Evolutionary conservation across 2,888 invertebrate genomes (phyloP), one percentile per base, ranked within the genome.

Genomic region (Abrostola triplasia): DNA sequence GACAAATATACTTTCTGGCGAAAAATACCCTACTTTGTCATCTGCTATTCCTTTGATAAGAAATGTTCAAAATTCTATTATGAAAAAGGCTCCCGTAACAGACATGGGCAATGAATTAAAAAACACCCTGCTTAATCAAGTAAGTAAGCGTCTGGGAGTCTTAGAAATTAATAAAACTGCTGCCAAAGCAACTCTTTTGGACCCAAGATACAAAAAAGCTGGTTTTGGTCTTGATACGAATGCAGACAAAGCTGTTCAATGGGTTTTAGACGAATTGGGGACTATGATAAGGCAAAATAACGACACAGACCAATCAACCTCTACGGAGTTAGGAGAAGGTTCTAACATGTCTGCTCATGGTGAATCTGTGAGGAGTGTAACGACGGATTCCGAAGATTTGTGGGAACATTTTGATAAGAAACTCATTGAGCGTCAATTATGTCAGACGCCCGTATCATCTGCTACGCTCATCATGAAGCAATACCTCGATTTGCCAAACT

Each of bases 321-420:
- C 47, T n/a, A 4, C 24, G 47, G 6, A 12, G 13, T 47, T 12
- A 6, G 47, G 24, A 36, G 51, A 51, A 51, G 24, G 6, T 51
- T 37, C 51, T 36, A 51, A 51, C 11, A 36, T 51, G 36, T 51
- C 51, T 51, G 35, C 51, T 51, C 11, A 9, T 38, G 42, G 24
- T 42, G 42, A 54, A 8, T 8, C 40, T 40, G 40, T 40, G 40
- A 40, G 5, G 40, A 40, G 10, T 40, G 40, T 40, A 9, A 40
- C 10, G 40, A 40, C 40, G 10, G 59, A 59, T 58, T 44, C 44
- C 11, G 50, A 59, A 10, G 51, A 59, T 35, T 36, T 56, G n/a
- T 56, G 56, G 56, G 11, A 56, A 36, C 37, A 36, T 36, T 56
- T 56, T 12, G 35, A 56, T 56, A 56, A 7, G n/a, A 56, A 56